phyloP scores from a whole-genome alignment of 2,888 invertebrate species.

The Hecatera dysodea region DNA sequence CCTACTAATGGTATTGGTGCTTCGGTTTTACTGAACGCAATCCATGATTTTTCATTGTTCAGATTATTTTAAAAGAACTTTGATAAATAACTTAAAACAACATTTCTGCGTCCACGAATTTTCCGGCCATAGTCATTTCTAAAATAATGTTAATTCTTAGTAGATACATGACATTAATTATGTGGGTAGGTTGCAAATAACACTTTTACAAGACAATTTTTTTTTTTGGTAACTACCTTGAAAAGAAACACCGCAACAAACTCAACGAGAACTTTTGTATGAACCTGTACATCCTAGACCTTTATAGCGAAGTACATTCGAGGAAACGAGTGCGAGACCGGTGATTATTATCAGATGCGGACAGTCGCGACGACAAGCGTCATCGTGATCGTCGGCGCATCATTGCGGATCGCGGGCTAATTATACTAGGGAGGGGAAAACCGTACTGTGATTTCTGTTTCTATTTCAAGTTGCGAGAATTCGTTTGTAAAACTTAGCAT shows the following conservation, averaged over 20 bases:
- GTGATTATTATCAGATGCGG: slow-evolving; percentile 57
- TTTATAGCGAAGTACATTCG: slow-evolving; percentile 71
- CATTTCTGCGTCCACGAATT: background rate
- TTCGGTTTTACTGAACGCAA: too few relatives aligned
- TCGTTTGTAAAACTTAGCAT: too few relatives aligned
- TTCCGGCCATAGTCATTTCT: background rate
- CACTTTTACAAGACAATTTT: too few relatives aligned
- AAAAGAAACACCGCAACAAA: too few relatives aligned
- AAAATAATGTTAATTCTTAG: background rate
- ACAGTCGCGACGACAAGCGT: slow-evolving; percentile 57
- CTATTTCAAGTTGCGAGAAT: background rate
- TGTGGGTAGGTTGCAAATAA: too few relatives aligned
- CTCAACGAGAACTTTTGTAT: slow-evolving; percentile 49
- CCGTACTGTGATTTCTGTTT: slow-evolving; percentile 8
- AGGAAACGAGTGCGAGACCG: slow-evolving; percentile 75
- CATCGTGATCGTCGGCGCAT: slow-evolving; percentile 54
- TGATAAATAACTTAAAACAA: background rate
- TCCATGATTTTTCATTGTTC: too few relatives aligned
- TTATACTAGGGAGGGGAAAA: slow-evolving; percentile 58
- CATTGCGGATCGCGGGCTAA: slow-evolving; percentile 59
- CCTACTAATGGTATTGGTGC: too few relatives aligned
- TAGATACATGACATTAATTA: too few relatives aligned
- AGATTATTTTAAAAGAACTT: too few relatives aligned
- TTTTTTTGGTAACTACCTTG: too few relatives aligned
- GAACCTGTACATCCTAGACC: slow-evolving; percentile 64